Evolutionary conservation across 1,140 invertebrate genomes (phyloP), one percentile per base, ranked within the genome.

Genomic region (Bombus ignitus): DNA sequence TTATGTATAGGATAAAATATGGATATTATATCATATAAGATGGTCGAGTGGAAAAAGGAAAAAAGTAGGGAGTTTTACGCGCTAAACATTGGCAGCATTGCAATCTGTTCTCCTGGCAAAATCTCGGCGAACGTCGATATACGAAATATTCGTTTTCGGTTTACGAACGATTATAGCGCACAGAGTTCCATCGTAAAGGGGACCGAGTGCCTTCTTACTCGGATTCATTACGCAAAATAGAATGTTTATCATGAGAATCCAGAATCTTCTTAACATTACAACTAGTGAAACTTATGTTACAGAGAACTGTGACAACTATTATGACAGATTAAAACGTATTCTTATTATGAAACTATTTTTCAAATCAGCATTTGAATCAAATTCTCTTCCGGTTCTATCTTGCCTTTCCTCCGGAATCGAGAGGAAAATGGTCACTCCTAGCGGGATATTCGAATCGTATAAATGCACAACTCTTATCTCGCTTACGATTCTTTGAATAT

Each of bases 171-270:
- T 91, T 94, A 94, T 93, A 90, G 91, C 93, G 94, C 87, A 92
- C 92, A 91, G 93, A 94, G 94, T 95, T 95, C 94, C 85, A 91
- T 92, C 92, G 94, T 95, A 95, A 95, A 95, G 95, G 95, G 94
- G 94, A 95, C 94, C 94, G 95, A 92, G 94, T 95, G 95, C 92
- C 95, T 95, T 95, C 94, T 88, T 87, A 22, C 13, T 76, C 83
- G 88, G 65, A 87, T 81, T 92, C 83, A 92, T 92, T 90, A 89
- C 90, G 86, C 85, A 90, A 90, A 80, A 88, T 88, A 87, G 81
- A 91, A 92, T 89, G 80, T 88, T 82, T 88, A 88, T 77, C 72
- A 89, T 87, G 76, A 86, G 87, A 85, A 92, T 89, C 88, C 47
- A 88, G 83, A 81, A 84, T 90, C 81, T 87, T 78, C 73, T 75